phyloP scores from a whole-genome alignment of 2,113 vertebrate species.

The Neofelis nebulosa region DNA sequence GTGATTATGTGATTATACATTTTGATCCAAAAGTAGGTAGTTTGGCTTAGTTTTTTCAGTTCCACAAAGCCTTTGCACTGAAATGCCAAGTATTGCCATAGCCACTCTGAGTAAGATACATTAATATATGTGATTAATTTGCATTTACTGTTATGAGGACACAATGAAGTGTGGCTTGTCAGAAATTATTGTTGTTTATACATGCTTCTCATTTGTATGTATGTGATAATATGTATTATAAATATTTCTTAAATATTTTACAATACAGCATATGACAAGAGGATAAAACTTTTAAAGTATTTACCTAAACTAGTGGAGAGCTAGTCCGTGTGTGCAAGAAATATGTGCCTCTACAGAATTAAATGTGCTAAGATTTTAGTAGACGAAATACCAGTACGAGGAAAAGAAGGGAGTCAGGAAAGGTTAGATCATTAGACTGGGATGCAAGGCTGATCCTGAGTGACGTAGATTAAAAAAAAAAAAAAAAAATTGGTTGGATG shows the following conservation, averaged over 20 bases:
- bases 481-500: neutral
- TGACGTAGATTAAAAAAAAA: neutral
- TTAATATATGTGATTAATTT: neutral
- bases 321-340: neutral
- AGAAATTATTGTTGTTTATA: neutral
- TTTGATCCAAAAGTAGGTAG: neutral
- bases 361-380: neutral
- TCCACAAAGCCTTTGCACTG: neutral
- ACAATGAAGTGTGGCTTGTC: neutral
- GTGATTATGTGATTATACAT: neutral
- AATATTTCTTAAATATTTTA: neutral
- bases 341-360: neutral
- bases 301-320: neutral
- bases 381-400: neutral
- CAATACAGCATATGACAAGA: neutral
- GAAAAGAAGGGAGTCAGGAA: neutral
- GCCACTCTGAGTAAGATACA: neutral
- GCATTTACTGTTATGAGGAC: neutral
- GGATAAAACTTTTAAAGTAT: neutral
- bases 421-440: neutral
- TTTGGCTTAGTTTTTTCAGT: neutral
- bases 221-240: neutral
- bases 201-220: neutral
- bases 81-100: neutral
- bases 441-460: neutral